Evolutionary conservation across 1,140 invertebrate genomes (phyloP).

Genomic region (Lordiphosa collinella): DNA sequence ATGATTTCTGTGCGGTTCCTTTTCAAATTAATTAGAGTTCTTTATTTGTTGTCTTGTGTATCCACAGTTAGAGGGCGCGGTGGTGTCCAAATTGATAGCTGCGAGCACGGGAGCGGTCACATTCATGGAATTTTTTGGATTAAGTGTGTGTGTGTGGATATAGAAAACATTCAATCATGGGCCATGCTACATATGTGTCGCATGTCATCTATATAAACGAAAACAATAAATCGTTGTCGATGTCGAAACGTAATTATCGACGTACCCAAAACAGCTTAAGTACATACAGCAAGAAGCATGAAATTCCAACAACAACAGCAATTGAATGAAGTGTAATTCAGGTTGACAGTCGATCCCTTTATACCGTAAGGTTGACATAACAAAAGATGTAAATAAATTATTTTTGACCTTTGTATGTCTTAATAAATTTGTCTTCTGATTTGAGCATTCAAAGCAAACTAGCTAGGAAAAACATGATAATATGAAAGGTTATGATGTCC

Average conservation of each 20-base stretch:
- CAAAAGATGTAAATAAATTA: too few relatives aligned
- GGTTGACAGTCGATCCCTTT: slow-evolving; percentile 40
- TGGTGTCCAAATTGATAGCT: slow-evolving; percentile 32
- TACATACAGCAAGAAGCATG: slow-evolving; percentile 4
- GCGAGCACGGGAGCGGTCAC: slow-evolving; percentile 39
- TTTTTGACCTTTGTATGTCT: too few relatives aligned
- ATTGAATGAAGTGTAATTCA: slow-evolving; percentile 20
- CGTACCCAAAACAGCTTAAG: slow-evolving; percentile 28
- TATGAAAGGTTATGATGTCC: too few relatives aligned
- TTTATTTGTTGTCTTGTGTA: too few relatives aligned
- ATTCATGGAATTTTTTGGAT: slow-evolving; percentile 38
- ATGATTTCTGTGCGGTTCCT: too few relatives aligned
- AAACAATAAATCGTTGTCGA: slow-evolving; percentile 66
- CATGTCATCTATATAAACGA: slow-evolving; percentile 52
- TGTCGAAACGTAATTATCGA: slow-evolving; percentile 59
- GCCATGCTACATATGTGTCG: slow-evolving; percentile 28
- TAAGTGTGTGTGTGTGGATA: slow-evolving; percentile 29
- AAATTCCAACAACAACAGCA: slow-evolving; percentile 34
- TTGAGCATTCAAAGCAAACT: too few relatives aligned
- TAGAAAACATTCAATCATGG: slow-evolving; percentile 41
- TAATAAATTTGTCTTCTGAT: too few relatives aligned
- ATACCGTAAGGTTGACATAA: not conserved
- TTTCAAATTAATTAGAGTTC: too few relatives aligned
- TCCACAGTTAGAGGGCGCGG: not conserved
- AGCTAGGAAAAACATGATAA: too few relatives aligned